phyloP scores from a whole-genome alignment of 64 coral and sea anemone species.

The Actinia equina region DNA sequence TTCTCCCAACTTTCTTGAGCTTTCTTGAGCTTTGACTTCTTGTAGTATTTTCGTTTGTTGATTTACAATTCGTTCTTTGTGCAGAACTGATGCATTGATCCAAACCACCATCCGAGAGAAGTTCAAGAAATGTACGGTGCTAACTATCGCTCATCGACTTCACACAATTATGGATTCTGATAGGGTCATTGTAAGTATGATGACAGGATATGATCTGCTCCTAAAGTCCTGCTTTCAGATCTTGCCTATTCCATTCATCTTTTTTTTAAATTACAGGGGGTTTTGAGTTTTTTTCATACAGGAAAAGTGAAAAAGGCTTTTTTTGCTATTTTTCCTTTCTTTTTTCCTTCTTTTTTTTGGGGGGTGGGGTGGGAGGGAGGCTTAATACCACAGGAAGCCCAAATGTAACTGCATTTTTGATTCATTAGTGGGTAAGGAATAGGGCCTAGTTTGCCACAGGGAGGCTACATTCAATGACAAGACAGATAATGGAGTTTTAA shows the following conservation, averaged over 20 bases:
- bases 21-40: neutral
- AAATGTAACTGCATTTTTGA: neutral
- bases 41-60: neutral
- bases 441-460: neutral
- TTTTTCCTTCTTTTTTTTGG: too few species aligned
- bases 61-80: neutral
- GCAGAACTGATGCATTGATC: constrained; percentile 45
- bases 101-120: constrained; percentile 58
- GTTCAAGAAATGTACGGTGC: constrained; percentile 55
- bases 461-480: too few species aligned
- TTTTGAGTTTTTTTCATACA: too few species aligned
- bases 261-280: too few species aligned
- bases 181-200: constrained; percentile 26
- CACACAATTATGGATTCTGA: constrained; percentile 68
- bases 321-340: too few species aligned
- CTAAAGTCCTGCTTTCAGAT: too few species aligned
- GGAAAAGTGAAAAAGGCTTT: too few species aligned
- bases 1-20: neutral
- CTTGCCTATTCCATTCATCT: too few species aligned
- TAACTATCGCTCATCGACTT: constrained; percentile 53
- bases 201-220: too few species aligned
- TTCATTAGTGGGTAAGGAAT: too few species aligned
- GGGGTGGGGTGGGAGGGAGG: too few species aligned
- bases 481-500: neutral
- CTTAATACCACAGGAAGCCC: neutral